Evolutionary conservation across 2,113 vertebrate species (phyloP), one percentile per base, ranked within the genome.

Genomic region (Tenebrosternarchus preto): DNA sequence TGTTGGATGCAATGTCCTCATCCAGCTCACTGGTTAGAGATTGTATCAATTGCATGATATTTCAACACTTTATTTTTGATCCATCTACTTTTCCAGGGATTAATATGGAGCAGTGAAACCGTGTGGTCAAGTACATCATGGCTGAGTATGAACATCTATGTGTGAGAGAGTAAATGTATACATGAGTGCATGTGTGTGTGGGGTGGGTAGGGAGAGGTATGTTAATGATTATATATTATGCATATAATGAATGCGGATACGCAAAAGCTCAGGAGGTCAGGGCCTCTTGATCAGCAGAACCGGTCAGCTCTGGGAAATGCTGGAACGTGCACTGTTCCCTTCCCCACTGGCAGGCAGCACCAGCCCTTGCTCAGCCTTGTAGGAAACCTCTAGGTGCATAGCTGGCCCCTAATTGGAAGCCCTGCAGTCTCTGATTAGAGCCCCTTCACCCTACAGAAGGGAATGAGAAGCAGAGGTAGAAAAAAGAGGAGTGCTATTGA

Each of bases 381-480:
- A 85, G 87, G 85, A 80, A 86, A 82, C 88, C 85, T 86, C 86
- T 84, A 50, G 85, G 88, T 39, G 82, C 87, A 86, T 89, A 83
- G 87, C 85, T 84, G 66, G 86, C 80, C 80, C 71, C 89, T 91
- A 90, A 91, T 91, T 91, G 91, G 90, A 89, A 86, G 81, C 85
- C 76, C 86, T 86, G 90, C 88, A 89, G 87, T 81, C 73, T 80
- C 84, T 89, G 83, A 80, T 89, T 90, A 78, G 71, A 71, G 46
- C 64, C 59, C 61, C 24, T 16, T 64, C 72, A 50, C 55, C 74
- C 68, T 80, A 68, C 17, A 33, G 80, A 78, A 82, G n/a, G n/a
- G 1, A 72, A 55, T 76, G 50, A 24, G 60, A 77, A 61, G 70
- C 53, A 50, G 29, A 22, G 25, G 60, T 22, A 68, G 22, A 59